phyloP scores from a whole-genome alignment of 1,140 invertebrate genomes.

The Habropoda laboriosa region DNA sequence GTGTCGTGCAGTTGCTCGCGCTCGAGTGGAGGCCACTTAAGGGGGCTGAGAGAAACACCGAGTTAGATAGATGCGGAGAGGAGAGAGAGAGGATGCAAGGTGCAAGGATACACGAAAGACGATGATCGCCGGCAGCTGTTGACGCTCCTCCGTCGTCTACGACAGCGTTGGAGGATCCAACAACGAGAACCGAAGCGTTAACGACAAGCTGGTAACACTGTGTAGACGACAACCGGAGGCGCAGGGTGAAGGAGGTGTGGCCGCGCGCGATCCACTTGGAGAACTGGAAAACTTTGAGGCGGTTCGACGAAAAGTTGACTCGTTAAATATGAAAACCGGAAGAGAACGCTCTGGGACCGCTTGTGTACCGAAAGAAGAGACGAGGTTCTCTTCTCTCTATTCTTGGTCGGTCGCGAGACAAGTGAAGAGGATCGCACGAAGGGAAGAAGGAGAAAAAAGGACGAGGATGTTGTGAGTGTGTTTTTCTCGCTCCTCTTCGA shows the following conservation, averaged over 20 bases:
- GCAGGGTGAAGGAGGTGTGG: not conserved
- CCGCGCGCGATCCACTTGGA: not conserved
- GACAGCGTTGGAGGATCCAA: conserved; percentile 6
- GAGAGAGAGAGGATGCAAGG: conserved; percentile 48
- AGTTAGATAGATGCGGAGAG: too few relatives aligned
- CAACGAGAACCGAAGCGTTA: conserved; percentile 35
- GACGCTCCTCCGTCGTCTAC: conserved; percentile 30
- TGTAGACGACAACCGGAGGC: conserved; percentile 11
- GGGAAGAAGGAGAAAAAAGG: too few relatives aligned
- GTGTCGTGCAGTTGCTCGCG: not conserved
- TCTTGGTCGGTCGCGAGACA: not conserved
- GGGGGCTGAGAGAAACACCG: conserved; percentile 1
- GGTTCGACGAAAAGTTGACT: conserved; percentile 54
- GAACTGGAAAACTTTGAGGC: conserved; percentile 52
- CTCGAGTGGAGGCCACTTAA: conserved; percentile 44
- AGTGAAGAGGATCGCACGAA: not conserved
- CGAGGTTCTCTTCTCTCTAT: conserved; percentile 15
- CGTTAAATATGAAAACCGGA: conserved; percentile 44
- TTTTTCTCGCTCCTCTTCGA: not conserved
- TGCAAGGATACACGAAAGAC: conserved; percentile 47
- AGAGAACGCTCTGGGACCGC: conserved; percentile 8
- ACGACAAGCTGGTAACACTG: conserved; percentile 41
- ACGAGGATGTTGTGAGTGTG: not conserved
- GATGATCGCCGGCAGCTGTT: conserved; percentile 63
- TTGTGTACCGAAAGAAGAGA: not conserved